Evolutionary conservation across 1,140 invertebrate genomes (phyloP).

Genomic region (Chionoecetes opilio): DNA sequence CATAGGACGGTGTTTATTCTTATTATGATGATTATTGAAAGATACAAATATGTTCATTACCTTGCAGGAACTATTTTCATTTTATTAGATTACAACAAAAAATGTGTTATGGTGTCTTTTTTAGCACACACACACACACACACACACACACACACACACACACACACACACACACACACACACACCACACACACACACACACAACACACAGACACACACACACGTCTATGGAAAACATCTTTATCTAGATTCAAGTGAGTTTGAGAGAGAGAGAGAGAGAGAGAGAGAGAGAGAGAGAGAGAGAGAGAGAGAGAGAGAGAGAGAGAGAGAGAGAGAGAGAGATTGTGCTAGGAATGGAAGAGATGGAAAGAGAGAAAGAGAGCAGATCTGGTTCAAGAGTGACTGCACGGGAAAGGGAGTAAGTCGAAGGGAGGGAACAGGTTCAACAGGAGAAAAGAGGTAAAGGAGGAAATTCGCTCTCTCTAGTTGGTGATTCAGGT

Average conservation of each 20-base stretch:
- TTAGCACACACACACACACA: too few species aligned
- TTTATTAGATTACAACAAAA: too few species aligned
- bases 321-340: background rate
- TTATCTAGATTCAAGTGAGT: background rate
- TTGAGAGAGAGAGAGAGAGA: background rate
- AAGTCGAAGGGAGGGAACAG: background rate
- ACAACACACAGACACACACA: slow-evolving; percentile 28
- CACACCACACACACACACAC: slow-evolving; percentile 31
- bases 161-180: slow-evolving; percentile 24
- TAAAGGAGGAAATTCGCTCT: background rate
- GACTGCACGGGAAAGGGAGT: background rate
- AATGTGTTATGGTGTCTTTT: too few species aligned
- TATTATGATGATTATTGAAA: too few species aligned
- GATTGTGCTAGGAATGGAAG: background rate
- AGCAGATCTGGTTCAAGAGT: background rate
- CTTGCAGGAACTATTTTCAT: too few species aligned
- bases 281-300: background rate
- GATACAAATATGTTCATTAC: too few species aligned
- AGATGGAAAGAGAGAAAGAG: background rate
- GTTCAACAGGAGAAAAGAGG: background rate
- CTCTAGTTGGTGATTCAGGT: slow-evolving; percentile 71
- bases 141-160: slow-evolving; percentile 1
- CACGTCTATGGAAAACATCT: background rate
- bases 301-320: too few species aligned
- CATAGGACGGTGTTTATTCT: too few species aligned